Evolutionary conservation across 2,113 vertebrate genomes (phyloP), one percentile per base, ranked within the genome.

Genomic region (Thryonomys swinderianus): DNA sequence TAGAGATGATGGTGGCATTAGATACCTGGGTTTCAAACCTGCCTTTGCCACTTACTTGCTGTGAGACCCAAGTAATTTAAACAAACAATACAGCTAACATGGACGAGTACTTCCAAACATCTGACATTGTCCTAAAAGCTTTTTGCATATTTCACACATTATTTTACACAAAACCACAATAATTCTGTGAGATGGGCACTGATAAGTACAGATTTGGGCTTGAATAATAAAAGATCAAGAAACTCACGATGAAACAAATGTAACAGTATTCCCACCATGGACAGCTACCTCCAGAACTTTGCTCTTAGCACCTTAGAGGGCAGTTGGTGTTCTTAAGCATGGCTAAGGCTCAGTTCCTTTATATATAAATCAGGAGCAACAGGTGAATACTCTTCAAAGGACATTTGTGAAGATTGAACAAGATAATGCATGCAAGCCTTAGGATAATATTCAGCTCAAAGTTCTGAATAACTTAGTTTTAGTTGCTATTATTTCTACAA

Each of bases 391-490:
- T 4, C 17, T 76, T 82, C 61, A 74, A 42, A 93, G 66, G 23
- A 48, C 0, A 11, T 53, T 57, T 88, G 11, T 17, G 32, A 17
- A 64, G 10, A 53, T 32, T 40, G 37, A 78, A 48, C 10, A 21
- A 87, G n/a, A 74, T 40, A 78, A 91, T 48, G 5, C 40, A 55
- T 6, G 3, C 6, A 14, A 73, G 42, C 7, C 57, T 32, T 34
- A 51, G 30, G 34, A n/a, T 9, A 16, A 32, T 55, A 48, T 40
- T 25, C 23, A 69, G 62, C 2, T 42, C 40, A 71, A 73, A 94
- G n/a, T 81, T 86, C 45, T 81, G 66, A 79, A 37, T 82, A 32
- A 66, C 30, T 64, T 81, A 62, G 34, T 62, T 94, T 90, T 73
- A 42, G 25, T 74, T 71, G 66, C 55, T 32, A 20, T 37, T 53